Evolutionary conservation across 2,888 invertebrate species (phyloP), one percentile per base, ranked within the genome.

Genomic region (Sesia apiformis): DNA sequence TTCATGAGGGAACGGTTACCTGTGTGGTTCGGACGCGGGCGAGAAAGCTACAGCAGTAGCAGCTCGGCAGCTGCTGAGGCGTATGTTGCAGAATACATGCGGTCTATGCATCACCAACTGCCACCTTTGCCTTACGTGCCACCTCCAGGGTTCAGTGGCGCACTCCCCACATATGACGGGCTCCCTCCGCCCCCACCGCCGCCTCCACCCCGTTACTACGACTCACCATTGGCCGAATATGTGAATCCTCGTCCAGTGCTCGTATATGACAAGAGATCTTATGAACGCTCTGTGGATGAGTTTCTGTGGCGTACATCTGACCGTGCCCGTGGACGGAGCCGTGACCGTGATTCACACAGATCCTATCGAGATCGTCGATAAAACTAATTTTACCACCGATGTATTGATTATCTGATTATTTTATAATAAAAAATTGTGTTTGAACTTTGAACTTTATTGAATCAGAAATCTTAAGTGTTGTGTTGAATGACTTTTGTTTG

Each of bases 61-160:
- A 78, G 84, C 23, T 79, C 91, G 40, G 91, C 93, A 55, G 93
- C 93, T 23, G 95, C 95, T n/a, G 95, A 96, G 72, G 95, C 95
- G 0, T 96, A 95, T 78, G 95, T 96, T 40, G 96, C 95, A 7
- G 96, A 97, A 74, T 97, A 96, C 71, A 96, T 97, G 94, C 91
- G 96, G 41, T 94, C 94, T 40, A 95, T 96, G 94, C 95, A 95
- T 71, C 95, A 95, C 67, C 95, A 95, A 71, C 79, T 96, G 67
- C 95, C 96, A 52, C 96, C 97, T 46, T 84, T 97, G 74, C 96
- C 96, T 39, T 97, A 96, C 79, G 95, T 93, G 41, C 94, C 95
- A 39, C 78, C 91, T 64, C 85, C 89, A 40, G 87, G 89, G 49
- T 92, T 92, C 64, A 83, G 90, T 64, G 84, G 78, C 23, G 82